A percentile compares a stretch with the other conserved stretches of the same genome.
phyloP scores from a whole-genome alignment of 2,888 invertebrate genomes.

The Aphodius granarius region DNA sequence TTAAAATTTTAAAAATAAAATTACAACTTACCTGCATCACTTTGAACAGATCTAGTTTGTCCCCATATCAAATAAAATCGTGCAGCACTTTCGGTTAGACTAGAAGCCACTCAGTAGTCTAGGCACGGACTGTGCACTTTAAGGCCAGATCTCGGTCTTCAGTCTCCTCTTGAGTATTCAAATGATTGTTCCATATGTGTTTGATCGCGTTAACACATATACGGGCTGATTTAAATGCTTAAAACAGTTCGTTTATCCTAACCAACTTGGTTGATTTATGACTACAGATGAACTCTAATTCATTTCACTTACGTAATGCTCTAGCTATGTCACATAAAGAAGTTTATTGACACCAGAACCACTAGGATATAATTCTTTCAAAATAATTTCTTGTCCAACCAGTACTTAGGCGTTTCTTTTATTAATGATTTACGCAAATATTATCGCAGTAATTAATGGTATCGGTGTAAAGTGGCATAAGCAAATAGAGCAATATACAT shows the following conservation, averaged over 20 bases:
- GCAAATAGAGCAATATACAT: not conserved
- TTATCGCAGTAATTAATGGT: not conserved
- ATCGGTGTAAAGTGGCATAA: not conserved
- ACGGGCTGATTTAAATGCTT: not conserved
- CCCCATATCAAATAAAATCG: not conserved
- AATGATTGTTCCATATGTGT: constrained; percentile 21
- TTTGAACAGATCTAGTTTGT: not conserved
- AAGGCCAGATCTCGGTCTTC: not conserved
- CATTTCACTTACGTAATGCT: constrained; percentile 18
- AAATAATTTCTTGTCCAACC: too few species aligned
- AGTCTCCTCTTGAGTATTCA: not conserved
- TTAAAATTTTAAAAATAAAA: too few species aligned
- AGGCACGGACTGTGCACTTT: not conserved
- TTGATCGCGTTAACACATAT: constrained; percentile 24
- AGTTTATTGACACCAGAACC: constrained; percentile 17
- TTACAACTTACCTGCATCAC: too few species aligned
- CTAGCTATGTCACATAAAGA: constrained; percentile 19
- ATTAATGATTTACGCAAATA: not conserved
- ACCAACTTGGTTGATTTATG: not conserved
- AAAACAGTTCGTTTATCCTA: not conserved
- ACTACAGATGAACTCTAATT: not conserved
- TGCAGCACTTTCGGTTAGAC: not conserved
- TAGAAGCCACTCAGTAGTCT: not conserved
- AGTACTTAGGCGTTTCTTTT: too few species aligned
- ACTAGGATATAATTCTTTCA: not conserved